Base-by-base conservation (phyloP, 1,140 invertebrate species). In the Eulimnadia texana region DNA sequence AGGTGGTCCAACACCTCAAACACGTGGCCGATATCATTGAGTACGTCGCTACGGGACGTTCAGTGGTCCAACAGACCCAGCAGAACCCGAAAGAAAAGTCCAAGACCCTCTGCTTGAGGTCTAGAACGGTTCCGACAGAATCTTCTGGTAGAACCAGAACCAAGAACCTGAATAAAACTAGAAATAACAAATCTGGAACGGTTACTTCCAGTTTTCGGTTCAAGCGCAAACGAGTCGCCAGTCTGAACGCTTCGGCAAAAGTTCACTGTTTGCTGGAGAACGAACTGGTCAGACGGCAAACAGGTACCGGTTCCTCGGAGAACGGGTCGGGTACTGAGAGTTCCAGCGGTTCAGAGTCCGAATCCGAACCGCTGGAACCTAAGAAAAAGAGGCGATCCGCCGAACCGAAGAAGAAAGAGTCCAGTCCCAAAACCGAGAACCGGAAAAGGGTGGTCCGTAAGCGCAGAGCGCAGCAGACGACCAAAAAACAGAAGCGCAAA, bases 171-270 rank as follows among this genome's bases (percentile, higher is more conserved):
- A 60, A 9, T 16, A 60, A 60, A 51, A 52, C 50, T 9, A 53
- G 20, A 6, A 59, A 47, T n/a, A 22, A 57, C 16, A 29, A 11
- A 19, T 19, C 19, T 24, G 28, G 19, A 11, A 19, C 51, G 2
- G 22, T 2, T 2, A 29, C 29, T 3, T 24, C 50, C 10, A 22
- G 23, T 19, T 23, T 22, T 11, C 60, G 60, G 3, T 27, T 51
- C 2, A 61, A 92, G 1, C 81, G 84, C 65, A 92, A 92, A 70
- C 78, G 91, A 27, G 93, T 94, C 89, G 91, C 91, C 6, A 91
- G 87, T 69, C 73, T 95, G 22, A 95, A 94, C 73, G 91, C 91
- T 9, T 86, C 86, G 13, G 91, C 91, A n/a, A 94, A 93, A 77
- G 89, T 93, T 28, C 88, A 92, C 70, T 90, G 88, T 70, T 76